Conservation (phyloP, 2,113 vertebrate genomes). For the Myanophis thanlyinensis region DNA sequence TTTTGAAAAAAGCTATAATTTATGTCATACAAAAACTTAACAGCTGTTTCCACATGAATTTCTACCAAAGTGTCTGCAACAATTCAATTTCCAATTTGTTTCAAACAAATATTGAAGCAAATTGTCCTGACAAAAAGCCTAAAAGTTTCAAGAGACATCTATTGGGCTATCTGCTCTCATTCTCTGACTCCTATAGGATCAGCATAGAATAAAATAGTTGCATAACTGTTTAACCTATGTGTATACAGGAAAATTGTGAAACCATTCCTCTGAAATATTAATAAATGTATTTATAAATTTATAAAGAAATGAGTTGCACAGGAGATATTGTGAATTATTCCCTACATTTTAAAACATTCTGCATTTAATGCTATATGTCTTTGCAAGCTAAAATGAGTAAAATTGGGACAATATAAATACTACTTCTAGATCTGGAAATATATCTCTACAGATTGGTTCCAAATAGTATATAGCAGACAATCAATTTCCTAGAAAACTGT, state of each 20-base stretch:
- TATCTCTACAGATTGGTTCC: background rate
- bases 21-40: background rate
- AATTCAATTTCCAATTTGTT: background rate
- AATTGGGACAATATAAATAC: background rate
- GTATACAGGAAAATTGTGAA: background rate
- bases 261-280: no score
- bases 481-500: background rate
- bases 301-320: background rate
- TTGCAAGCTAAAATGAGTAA: background rate
- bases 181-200: background rate
- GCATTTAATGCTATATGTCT: background rate
- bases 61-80: background rate
- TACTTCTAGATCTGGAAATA: background rate
- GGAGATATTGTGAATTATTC: no score
- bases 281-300: background rate
- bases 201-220: background rate
- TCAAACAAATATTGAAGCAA: background rate
- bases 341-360: background rate
- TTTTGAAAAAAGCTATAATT: background rate
- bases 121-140: rapidly evolving
- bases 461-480: background rate
- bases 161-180: background rate
- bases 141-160: background rate
- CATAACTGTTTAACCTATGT: background rate
- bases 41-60: background rate